Evolutionary conservation across 2,113 vertebrate genomes (phyloP).

Genomic region (Pontoporia blainvillei): DNA sequence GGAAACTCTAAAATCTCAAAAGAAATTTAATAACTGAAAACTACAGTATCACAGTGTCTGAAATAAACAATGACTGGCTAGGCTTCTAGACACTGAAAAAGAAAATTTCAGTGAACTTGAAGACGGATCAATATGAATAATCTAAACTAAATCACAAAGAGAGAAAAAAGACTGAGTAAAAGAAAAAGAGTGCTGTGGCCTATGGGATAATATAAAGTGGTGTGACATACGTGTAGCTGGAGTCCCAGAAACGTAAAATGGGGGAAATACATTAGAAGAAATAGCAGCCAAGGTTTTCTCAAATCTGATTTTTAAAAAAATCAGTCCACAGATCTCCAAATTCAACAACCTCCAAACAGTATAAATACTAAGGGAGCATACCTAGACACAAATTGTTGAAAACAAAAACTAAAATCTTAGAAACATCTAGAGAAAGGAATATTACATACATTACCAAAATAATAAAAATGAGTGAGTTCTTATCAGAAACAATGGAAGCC

Average conservation of each 20-base stretch:
- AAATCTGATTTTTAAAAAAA: neutral
- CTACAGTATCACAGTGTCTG: neutral
- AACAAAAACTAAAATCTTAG: neutral
- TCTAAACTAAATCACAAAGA: neutral
- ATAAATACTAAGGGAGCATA: neutral
- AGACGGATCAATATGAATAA: neutral
- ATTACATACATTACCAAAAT: too few species aligned
- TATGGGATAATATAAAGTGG: fast-evolving
- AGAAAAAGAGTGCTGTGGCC: too few species aligned
- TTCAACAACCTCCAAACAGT: neutral
- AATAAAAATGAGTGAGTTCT: neutral
- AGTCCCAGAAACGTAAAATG: neutral
- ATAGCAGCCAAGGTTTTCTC: neutral
- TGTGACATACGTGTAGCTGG: fast-evolving
- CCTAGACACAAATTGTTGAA: neutral
- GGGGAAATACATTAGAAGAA: neutral
- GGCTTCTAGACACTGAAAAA: neutral
- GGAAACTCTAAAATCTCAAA: neutral
- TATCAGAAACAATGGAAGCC: too few species aligned
- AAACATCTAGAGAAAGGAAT: neutral
- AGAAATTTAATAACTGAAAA: neutral
- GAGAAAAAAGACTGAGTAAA: too few species aligned
- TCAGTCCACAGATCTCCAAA: neutral
- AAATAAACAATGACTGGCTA: neutral
- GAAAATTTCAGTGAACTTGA: neutral